A percentile compares a stretch with the other conserved stretches of the same genome.
phyloP scores from a whole-genome alignment of 2,888 invertebrate genomes.

The Diploptera punctata region DNA sequence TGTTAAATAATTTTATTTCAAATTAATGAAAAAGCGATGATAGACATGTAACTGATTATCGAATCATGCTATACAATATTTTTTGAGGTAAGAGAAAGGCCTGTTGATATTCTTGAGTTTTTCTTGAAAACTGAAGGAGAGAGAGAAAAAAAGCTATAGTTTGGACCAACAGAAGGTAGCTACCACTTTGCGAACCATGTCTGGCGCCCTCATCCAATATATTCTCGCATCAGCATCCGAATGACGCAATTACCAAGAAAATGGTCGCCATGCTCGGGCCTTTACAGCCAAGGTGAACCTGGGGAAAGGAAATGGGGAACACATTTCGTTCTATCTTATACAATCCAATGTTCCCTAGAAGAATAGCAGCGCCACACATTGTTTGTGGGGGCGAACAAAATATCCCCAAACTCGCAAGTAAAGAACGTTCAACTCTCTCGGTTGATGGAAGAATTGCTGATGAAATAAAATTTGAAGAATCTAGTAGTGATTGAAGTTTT shows the following conservation, averaged over 20 bases:
- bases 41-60: not conserved
- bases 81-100: not conserved
- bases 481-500: no score
- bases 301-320: constrained; percentile 11
- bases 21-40: no score
- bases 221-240: constrained; percentile 57
- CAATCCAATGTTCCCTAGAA: constrained; percentile 8
- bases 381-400: no score
- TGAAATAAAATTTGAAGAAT: no score
- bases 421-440: no score
- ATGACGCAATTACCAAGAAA: constrained; percentile 54
- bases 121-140: no score
- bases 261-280: not conserved
- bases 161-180: not conserved
- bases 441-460: no score
- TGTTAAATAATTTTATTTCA: no score
- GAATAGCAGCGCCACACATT: not conserved
- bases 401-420: no score
- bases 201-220: constrained; percentile 47
- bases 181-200: constrained; percentile 2
- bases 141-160: no score
- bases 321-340: not conserved
- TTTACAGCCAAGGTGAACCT: constrained; percentile 16
- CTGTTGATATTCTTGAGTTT: no score
- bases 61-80: not conserved